Conservation (phyloP, 35 echinoderm and acorn worm species). For the Nesometra sesokonis region DNA sequence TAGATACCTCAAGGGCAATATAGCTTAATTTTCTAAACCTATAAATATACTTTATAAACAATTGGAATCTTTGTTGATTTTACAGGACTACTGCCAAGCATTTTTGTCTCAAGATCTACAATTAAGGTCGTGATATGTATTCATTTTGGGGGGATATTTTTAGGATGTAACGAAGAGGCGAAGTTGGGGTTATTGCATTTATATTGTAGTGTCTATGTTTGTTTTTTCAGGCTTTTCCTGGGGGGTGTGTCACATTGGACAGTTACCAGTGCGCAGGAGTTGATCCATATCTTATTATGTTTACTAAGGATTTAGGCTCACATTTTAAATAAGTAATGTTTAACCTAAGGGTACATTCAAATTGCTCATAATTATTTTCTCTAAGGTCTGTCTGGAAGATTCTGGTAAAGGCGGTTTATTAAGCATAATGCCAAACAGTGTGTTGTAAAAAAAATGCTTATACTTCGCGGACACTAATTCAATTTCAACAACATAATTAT, state of each 20-base stretch:
- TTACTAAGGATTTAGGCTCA: neutral
- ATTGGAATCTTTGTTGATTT: neutral
- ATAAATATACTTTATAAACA: neutral
- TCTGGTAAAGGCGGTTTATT: no score
- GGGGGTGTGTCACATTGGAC: neutral
- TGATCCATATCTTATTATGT: neutral
- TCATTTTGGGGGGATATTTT: neutral
- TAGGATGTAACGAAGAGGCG: neutral
- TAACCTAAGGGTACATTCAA: neutral
- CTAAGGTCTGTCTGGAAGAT: neutral
- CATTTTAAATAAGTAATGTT: neutral
- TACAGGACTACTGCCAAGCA: neutral
- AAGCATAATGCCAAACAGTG: no score
- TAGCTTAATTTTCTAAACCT: neutral
- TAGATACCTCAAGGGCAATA: neutral
- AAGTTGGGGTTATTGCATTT: neutral
- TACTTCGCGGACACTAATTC: no score
- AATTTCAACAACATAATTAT: no score
- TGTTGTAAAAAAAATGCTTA: no score
- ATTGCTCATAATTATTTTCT: neutral
- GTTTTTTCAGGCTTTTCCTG: neutral
- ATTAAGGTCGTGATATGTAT: neutral
- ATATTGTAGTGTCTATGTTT: neutral
- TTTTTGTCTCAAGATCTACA: neutral
- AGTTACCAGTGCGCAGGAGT: neutral